A percentile compares a stretch with the other conserved stretches of the same genome.
phyloP scores from a whole-genome alignment of 2,888 invertebrate species.

The Sisyra nigra region DNA sequence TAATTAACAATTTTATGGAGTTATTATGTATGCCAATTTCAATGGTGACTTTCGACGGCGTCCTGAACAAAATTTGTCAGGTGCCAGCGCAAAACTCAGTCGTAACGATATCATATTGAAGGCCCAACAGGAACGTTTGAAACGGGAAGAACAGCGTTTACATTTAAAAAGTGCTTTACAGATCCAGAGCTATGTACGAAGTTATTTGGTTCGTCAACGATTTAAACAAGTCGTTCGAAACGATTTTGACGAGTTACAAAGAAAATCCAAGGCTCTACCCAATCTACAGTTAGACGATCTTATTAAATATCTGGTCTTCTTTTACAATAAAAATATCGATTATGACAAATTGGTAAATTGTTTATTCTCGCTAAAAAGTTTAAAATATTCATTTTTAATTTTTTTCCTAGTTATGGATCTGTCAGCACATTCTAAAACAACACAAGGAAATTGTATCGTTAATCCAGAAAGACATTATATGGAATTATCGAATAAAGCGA shows the following conservation, averaged over 20 bases:
- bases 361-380: not conserved
- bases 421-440: constrained; percentile 26
- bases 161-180: constrained; percentile 60
- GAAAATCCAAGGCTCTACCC: constrained; percentile 28
- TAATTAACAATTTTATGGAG: constrained; percentile 3
- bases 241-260: constrained; percentile 49
- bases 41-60: constrained; percentile 79
- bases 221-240: constrained; percentile 47
- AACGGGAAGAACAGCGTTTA: constrained; percentile 66
- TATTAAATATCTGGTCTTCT: constrained; percentile 55
- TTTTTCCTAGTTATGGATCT: constrained; percentile 24
- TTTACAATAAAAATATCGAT: constrained; percentile 55
- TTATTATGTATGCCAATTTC: constrained; percentile 44
- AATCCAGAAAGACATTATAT: constrained; percentile 21
- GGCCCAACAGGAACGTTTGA: constrained; percentile 71
- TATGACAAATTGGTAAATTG: constrained; percentile 40
- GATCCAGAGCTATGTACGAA: constrained; percentile 67
- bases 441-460: constrained; percentile 23
- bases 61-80: constrained; percentile 80
- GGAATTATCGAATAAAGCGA: constrained; percentile 29
- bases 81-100: constrained; percentile 59
- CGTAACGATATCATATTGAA: constrained; percentile 58
- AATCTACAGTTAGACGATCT: constrained; percentile 32
- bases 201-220: constrained; percentile 52
- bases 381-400: not conserved